Evolutionary conservation across 1,140 invertebrate species (phyloP), one percentile per base, ranked within the genome.

Genomic region (Aricia agestis): DNA sequence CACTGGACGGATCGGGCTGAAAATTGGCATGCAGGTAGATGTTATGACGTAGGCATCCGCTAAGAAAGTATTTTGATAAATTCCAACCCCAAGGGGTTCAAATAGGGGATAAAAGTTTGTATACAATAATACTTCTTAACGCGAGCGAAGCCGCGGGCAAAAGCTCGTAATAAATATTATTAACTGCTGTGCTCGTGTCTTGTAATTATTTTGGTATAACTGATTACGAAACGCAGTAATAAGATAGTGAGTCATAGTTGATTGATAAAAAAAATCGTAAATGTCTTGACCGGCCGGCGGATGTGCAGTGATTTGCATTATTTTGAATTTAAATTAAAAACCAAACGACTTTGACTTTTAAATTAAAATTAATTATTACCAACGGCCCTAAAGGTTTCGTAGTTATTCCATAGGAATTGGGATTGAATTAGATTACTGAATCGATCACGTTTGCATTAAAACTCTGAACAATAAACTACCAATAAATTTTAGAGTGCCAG

Each of bases 271-370:
- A 63, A 63, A 63, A 63, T 63, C 59, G 17, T 72, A 66, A 68
- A 66, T 72, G 68, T 72, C 68, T 69, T 69, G 68, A 68, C 61
- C 59, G 7, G 18, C 59, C 18, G 18, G 59, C 59, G 59, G 59
- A 63, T 63, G 59, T 63, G 59, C 59, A 63, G 59, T 63, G 6
- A 63, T 63, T 63, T 63, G 59, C 18, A 63, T 63, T 63, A 63
- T 63, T 63, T 63, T 63, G 6, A 19, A 63, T 63, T 63, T 63
- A 63, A 63, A 18, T 63, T 25, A 63, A 25, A 31, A 19, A 63
- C 11, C 17, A 11, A 63, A 63, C 59, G 17, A 25, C 59, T 19
- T 63, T 63, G 59, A 63, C 59, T 63, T 63, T 63, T 63, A 63
- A 17, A 19, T 63, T 63, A 18, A 10, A 63, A 19, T 63, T 63